Evolutionary conservation across 2,113 vertebrate genomes (phyloP).

Genomic region (Triplophysa rosa): DNA sequence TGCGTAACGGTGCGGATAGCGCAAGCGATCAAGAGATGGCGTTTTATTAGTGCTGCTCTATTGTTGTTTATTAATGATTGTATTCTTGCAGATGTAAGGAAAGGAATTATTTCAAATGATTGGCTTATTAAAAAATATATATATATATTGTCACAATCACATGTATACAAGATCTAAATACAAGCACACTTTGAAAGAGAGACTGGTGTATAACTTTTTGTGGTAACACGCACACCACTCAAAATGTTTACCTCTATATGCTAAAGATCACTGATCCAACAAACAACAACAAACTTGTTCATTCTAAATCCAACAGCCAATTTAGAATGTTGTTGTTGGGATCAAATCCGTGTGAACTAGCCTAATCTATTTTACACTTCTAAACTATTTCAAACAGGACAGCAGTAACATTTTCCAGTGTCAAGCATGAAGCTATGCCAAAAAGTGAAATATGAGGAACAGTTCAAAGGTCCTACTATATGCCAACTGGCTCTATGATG

Average conservation of each 20-base stretch:
- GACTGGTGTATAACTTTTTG: background rate
- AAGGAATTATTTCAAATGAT: background rate
- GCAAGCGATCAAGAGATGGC: background rate
- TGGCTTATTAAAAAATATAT: background rate
- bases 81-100: background rate
- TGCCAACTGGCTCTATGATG: slow-evolving; percentile 49
- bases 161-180: background rate
- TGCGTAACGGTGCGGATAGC: background rate
- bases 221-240: background rate
- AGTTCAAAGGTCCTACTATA: slow-evolving; percentile 54
- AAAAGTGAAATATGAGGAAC: slow-evolving; percentile 47
- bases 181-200: background rate
- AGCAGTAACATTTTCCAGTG: background rate
- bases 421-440: slow-evolving; percentile 10
- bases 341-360: no score
- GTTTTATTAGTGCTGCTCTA: background rate
- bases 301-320: no score
- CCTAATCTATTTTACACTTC: no score
- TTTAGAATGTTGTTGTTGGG: no score
- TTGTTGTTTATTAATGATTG: background rate
- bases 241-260: no score
- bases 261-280: no score
- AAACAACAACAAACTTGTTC: no score
- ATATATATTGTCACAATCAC: background rate
- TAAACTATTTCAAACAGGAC: background rate